phyloP scores from a whole-genome alignment of 2,888 invertebrate species.

The Campoletis raptor region DNA sequence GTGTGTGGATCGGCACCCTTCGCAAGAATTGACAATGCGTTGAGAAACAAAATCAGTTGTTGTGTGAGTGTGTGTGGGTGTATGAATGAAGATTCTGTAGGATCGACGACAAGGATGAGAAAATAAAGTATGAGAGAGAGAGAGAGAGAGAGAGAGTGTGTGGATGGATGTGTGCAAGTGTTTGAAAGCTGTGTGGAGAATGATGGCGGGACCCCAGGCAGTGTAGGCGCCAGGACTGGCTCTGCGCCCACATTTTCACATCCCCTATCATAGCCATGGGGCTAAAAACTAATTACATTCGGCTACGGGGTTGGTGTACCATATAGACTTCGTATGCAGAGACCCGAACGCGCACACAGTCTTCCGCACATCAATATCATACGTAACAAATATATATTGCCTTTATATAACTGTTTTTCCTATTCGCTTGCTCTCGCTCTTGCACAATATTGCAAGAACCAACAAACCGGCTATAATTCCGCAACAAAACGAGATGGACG shows the following conservation, averaged over 20 bases:
- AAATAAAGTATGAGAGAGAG: slow-evolving; percentile 29
- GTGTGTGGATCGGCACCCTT: slow-evolving; percentile 69
- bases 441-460: slow-evolving; percentile 79
- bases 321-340: slow-evolving; percentile 50
- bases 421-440: slow-evolving; percentile 60
- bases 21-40: slow-evolving; percentile 52
- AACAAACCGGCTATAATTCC: slow-evolving; percentile 69
- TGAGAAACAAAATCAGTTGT: slow-evolving; percentile 59
- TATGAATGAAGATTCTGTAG: slow-evolving; percentile 60
- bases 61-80: slow-evolving; percentile 49
- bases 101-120: slow-evolving; percentile 56
- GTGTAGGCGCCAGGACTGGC: slow-evolving; percentile 71
- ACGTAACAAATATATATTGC: slow-evolving; percentile 28
- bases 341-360: neutral
- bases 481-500: slow-evolving; percentile 47
- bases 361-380: neutral
- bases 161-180: slow-evolving; percentile 44
- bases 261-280: slow-evolving; percentile 81
- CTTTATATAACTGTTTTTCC: slow-evolving; percentile 51
- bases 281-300: slow-evolving; percentile 84
- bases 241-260: slow-evolving; percentile 67
- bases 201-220: slow-evolving; percentile 72
- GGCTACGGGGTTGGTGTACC: slow-evolving; percentile 76
- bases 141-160: slow-evolving; percentile 16
- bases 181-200: slow-evolving; percentile 63